Evolutionary conservation across 2,797 vertebrate genomes (phyloP), one percentile per base, ranked within the genome.

Genomic region (Pelobates cultripes): DNA sequence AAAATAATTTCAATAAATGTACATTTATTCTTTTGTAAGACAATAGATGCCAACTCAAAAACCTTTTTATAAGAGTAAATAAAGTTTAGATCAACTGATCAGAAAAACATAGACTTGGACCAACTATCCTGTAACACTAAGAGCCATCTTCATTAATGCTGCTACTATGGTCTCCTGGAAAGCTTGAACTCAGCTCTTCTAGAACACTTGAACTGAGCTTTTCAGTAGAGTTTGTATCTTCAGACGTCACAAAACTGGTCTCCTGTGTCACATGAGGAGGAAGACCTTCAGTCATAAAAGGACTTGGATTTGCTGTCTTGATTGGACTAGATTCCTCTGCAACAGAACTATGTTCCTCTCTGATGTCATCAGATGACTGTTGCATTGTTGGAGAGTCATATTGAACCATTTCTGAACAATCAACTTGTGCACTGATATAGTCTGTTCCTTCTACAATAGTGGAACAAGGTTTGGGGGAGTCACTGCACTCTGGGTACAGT

Each of bases 161-260:
- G 8, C 53, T 7, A 5, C 42, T 63, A 9, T 64, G 73, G 6
- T 75, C 73, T 12, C n/a, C 73, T 9, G 60, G 42, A 45, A 75
- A 10, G 43, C 73, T 75, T 44, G 60, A 63, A 64, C 10, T 64
- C 28, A 75, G 66, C 14, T 79, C 77, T 7, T 78, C 81, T 43
- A 66, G 14, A 15, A 84, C 43, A 13, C 67, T 84, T 15, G 77
- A 79, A n/a, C 73, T 72, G 14, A 74, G 72, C n/a, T 84, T 55
- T 17, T 7, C 81, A n/a, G 81, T 47, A 51, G 70, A 74, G 73
- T 55, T 83, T 57, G 43, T 28, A 9, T 77, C 70, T 6, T 80
- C 82, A 4, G 60, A 17, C 12, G 45, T 6, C 13, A 44, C 53
- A 3, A 71, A 15, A 66, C 60, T 79, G 13, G 69, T 55, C n/a